Evolutionary conservation across 2,113 vertebrate species (phyloP).

Genomic region (Scalopus aquaticus): DNA sequence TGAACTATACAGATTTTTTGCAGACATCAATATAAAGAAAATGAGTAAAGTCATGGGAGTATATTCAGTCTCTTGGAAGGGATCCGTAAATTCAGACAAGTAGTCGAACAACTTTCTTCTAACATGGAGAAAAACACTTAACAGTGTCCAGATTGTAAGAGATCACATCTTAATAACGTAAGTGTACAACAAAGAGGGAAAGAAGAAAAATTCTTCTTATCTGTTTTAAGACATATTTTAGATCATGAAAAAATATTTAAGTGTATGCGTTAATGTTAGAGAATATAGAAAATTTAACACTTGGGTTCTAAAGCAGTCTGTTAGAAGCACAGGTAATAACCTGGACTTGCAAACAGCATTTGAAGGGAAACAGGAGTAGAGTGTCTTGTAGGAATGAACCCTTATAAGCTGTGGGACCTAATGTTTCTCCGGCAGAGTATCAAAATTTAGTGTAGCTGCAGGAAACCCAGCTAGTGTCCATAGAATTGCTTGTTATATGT

Average conservation of each 20-base stretch:
- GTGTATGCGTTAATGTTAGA: not conserved
- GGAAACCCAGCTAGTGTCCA: not conserved
- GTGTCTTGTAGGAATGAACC: not conserved
- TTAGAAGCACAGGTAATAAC: not conserved
- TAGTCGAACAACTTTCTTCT: not conserved
- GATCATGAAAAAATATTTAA: not conserved
- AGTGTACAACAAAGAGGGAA: not conserved
- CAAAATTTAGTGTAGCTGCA: not conserved
- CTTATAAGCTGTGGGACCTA: not conserved
- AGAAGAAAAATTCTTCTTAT: not conserved
- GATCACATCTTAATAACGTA: not conserved
- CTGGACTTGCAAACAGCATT: too few relatives aligned
- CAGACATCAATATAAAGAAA: not conserved
- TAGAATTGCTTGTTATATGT: not conserved
- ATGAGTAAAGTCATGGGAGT: not conserved
- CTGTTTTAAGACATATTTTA: not conserved
- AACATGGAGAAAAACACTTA: not conserved
- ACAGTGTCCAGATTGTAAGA: not conserved
- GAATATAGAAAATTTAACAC: not conserved
- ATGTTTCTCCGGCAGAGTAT: not conserved
- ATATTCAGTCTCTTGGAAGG: not conserved
- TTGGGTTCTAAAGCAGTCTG: not conserved
- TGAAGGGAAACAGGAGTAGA: too few relatives aligned
- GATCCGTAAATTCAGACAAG: slow-evolving; percentile 21
- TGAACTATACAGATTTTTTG: not conserved